Conservation (phyloP, 2,888 invertebrate species). For the Macrosoma leucophasiata region DNA sequence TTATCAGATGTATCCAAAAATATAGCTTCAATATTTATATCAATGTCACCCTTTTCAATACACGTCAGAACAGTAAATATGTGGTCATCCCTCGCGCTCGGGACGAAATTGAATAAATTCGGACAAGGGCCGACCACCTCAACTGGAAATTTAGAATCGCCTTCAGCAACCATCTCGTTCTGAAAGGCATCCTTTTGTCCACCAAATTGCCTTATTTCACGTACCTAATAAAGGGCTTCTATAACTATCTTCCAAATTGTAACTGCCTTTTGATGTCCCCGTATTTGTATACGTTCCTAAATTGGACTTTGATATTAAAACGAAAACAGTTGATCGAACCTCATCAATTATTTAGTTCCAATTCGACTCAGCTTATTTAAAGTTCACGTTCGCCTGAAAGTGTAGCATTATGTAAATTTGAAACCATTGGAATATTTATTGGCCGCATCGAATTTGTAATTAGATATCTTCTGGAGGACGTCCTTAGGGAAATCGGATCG, state of each 20-base stretch:
- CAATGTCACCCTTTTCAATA: slow-evolving; percentile 54
- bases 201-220: slow-evolving; percentile 68
- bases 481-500: slow-evolving; percentile 60
- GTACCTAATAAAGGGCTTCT: slow-evolving; percentile 64
- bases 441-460: slow-evolving; percentile 64
- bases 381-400: too few species aligned
- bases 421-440: slow-evolving; percentile 65
- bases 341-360: slow-evolving; percentile 13
- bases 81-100: slow-evolving; percentile 56
- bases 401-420: slow-evolving; percentile 49
- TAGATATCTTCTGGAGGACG: slow-evolving; percentile 51
- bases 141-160: slow-evolving; percentile 66
- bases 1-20: too few species aligned
- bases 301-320: slow-evolving; percentile 9
- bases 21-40: too few species aligned
- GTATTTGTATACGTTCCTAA: slow-evolving; percentile 10
- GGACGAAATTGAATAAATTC: slow-evolving; percentile 67
- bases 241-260: slow-evolving; percentile 60
- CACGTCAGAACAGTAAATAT: slow-evolving; percentile 57
- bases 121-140: slow-evolving; percentile 52
- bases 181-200: slow-evolving; percentile 65
- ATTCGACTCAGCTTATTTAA: slow-evolving; percentile 15
- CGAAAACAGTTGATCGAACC: slow-evolving; percentile 8
- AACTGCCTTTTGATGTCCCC: slow-evolving; percentile 64
- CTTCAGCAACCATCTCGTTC: slow-evolving; percentile 45